phyloP scores from a whole-genome alignment of 2,113 vertebrate genomes.

The Heterocephalus glaber region DNA sequence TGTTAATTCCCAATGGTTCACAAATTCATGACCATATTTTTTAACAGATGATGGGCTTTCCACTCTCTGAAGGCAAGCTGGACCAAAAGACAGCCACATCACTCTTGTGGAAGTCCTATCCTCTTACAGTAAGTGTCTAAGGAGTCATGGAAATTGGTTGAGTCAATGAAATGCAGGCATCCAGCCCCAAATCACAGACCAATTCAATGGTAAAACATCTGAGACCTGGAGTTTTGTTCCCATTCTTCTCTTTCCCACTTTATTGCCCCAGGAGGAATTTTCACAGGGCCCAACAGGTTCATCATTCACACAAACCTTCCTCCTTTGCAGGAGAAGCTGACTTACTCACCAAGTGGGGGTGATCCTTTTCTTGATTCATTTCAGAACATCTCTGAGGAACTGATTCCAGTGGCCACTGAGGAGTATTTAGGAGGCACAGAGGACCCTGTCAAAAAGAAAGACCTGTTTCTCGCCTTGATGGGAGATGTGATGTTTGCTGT shows the following conservation, averaged over 20 bases:
- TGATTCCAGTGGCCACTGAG: neutral
- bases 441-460: conserved; percentile 56
- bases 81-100: conserved; percentile 17
- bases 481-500: conserved; percentile 33
- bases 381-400: conserved; percentile 55
- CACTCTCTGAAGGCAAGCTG: conserved; percentile 40
- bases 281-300: neutral
- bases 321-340: fast-evolving
- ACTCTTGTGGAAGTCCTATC: conserved; percentile 11
- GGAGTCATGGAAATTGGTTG: neutral
- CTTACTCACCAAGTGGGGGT: fast-evolving
- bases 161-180: neutral
- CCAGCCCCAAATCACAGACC: neutral
- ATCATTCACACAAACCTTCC: neutral
- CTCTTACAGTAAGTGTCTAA: conserved; percentile 24
- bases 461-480: conserved; percentile 37
- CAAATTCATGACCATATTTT: neutral
- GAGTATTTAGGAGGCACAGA: conserved; percentile 66
- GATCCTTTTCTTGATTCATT: neutral
- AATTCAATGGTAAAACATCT: neutral
- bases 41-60: conserved; percentile 49
- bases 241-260: neutral
- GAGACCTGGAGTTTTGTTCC: neutral
- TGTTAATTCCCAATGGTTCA: neutral
- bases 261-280: no score